phyloP scores from a whole-genome alignment of 2,888 invertebrate genomes.

The Fragum fragum region DNA sequence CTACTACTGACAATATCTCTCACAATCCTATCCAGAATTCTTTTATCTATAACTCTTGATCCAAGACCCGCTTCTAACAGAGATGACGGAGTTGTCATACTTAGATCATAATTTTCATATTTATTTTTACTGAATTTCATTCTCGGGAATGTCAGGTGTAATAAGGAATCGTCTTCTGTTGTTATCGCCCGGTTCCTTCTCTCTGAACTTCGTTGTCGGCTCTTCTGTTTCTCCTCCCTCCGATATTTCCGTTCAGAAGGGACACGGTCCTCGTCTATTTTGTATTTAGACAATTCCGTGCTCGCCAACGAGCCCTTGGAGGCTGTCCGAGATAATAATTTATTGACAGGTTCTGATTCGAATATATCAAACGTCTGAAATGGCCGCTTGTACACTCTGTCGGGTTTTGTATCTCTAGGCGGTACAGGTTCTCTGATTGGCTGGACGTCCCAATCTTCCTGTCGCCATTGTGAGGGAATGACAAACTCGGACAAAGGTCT shows the following conservation, averaged over 20 bases:
- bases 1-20: conserved; percentile 32
- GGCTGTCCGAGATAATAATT: conserved; percentile 8
- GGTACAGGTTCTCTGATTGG: conserved; percentile 36
- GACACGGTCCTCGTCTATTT: not conserved
- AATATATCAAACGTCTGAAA: not conserved
- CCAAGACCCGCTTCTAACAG: conserved; percentile 58
- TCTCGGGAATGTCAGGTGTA: conserved; percentile 11
- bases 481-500: conserved; percentile 55
- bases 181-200: not conserved
- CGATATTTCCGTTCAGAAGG: not conserved
- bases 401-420: conserved; percentile 2
- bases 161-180: not conserved
- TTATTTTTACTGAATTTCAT: not conserved
- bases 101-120: not conserved
- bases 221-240: not conserved
- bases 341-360: not conserved
- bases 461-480: conserved; percentile 45
- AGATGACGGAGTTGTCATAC: not conserved
- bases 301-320: conserved; percentile 13
- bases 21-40: conserved; percentile 57
- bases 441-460: conserved; percentile 51
- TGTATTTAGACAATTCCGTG: not conserved
- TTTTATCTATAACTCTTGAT: conserved; percentile 53
- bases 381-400: not conserved
- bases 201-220: not conserved